These are phyloP conservation scores for Gryllus longicercus DNA, from an alignment of 2,888 invertebrate species.

Conservation along the genomic window DNA sequence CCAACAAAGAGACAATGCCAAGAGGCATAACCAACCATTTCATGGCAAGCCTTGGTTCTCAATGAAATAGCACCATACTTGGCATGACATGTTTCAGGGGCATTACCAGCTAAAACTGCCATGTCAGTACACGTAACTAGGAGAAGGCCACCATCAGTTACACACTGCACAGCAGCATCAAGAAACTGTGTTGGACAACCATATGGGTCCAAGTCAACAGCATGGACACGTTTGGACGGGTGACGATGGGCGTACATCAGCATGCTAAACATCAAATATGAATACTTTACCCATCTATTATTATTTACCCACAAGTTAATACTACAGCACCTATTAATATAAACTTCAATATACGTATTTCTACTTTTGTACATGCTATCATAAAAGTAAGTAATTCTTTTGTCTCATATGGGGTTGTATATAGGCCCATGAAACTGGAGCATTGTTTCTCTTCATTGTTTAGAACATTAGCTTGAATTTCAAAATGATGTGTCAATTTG, in stretches of 20 bases:
- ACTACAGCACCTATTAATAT: too few relatives aligned
- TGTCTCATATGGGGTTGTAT: too few relatives aligned
- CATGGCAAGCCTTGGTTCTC: conserved; percentile 85
- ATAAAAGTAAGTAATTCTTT: too few relatives aligned
- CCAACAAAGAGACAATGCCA: too few relatives aligned
- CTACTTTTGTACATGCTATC: too few relatives aligned
- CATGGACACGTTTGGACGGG: conserved; percentile 69
- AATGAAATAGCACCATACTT: conserved; percentile 93
- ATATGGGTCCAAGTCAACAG: conserved; percentile 95
- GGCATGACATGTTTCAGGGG: conserved; percentile 86
- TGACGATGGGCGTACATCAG: conserved; percentile 77
- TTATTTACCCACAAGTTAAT: too few relatives aligned
- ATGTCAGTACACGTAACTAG: conserved; percentile 97
- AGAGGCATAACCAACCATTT: conserved; percentile 73
- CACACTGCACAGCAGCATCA: conserved; percentile 79
- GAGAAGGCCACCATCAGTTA: conserved; percentile 79
- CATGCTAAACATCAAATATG: conserved; percentile 55
- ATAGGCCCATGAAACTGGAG: too few relatives aligned
- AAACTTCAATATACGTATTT: too few relatives aligned
- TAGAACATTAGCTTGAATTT: too few relatives aligned
- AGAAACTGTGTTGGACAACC: conserved; percentile 92
- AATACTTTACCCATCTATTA: too few relatives aligned
- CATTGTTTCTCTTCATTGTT: too few relatives aligned
- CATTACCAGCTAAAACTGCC: conserved; percentile 92
- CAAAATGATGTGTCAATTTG: too few relatives aligned